Base-by-base conservation (phyloP, 2,113 vertebrate species). In the Sterna hirundo region DNA sequence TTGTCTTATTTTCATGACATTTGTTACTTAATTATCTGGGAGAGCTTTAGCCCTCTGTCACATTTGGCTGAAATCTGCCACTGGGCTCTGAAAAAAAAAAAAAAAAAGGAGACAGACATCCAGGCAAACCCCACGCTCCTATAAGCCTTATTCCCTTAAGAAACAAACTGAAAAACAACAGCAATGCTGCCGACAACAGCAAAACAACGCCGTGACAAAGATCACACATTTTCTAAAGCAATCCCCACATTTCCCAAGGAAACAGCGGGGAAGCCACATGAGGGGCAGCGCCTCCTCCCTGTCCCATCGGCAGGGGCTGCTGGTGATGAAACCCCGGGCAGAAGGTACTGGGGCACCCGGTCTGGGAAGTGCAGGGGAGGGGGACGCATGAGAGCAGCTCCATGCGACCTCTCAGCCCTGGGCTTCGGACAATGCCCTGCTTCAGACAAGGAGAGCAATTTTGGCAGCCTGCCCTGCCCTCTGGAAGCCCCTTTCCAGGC, bases 1-100 rank as follows among this genome's bases (percentile, higher is more conserved):
- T 91, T 89, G 23, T 82, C 91, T 94, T 94, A 4, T 87, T 79
- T 97, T 76, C 81, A 61, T 91, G 74, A 85, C 81, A 91, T 96
- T 95, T 91, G 66, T 83, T 93, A 85, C 49, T 96, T 78, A 87
- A 89, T 93, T 89, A 76, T 89, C 61, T 89, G 65, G 32, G 91
- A 86, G 81, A 93, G 69, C 20, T 95, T 93, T 71, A 95, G 88
- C 23, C 61, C 86, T 91, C 78, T 89, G 65, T 61, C 70, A 83
- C 74, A 91, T 93, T 96, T 94, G 52, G 57, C 83, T 94, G 74
- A 96, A 94, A 87, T 84, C 29, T 87, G 47, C 65, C 87, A 76
- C 49, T 22, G 83, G 80, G 32, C 21, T 78, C 3, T 38, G n/a
- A 40, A 40, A 40, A 38, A 36, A 36, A 42, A 64, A 61, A 30